Percentiles rank a stretch among this genome's conserved stretches.
Evolutionary conservation across 1,140 invertebrate species (phyloP).

Genomic region (Drosophila quadrilineata): DNA sequence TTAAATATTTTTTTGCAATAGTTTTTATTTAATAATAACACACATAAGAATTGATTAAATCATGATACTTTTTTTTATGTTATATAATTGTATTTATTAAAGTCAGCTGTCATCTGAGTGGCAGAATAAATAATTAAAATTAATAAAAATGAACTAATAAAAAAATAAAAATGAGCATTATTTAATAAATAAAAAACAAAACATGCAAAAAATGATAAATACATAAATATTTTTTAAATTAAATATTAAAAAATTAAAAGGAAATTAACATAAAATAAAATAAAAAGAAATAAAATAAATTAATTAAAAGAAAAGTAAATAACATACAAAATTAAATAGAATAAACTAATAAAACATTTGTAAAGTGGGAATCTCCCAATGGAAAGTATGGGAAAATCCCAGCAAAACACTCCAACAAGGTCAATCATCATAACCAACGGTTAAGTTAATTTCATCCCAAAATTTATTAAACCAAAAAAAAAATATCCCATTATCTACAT

Average conservation of each 20-base stretch:
- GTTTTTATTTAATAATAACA: too few species aligned
- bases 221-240: not conserved
- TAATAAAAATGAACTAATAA: not conserved
- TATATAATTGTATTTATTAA: too few species aligned
- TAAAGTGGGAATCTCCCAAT: not conserved
- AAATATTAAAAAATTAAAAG: not conserved
- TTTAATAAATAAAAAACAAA: not conserved
- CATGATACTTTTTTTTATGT: too few species aligned
- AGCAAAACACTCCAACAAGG: too few species aligned
- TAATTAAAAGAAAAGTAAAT: too few species aligned
- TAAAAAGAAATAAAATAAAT: not conserved
- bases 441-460: not conserved
- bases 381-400: too few species aligned
- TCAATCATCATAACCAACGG: not conserved
- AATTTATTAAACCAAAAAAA: not conserved
- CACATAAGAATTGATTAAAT: too few species aligned
- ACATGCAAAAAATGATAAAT: too few species aligned
- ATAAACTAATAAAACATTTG: not conserved
- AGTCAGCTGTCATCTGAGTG: too few species aligned
- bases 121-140: too few species aligned
- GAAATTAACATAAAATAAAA: not conserved
- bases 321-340: too few species aligned
- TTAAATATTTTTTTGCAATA: too few species aligned
- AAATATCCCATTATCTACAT: not conserved
- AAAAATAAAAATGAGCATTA: not conserved